Conservation (phyloP, 2,113 vertebrate species). For the Neolamprologus toae region DNA sequence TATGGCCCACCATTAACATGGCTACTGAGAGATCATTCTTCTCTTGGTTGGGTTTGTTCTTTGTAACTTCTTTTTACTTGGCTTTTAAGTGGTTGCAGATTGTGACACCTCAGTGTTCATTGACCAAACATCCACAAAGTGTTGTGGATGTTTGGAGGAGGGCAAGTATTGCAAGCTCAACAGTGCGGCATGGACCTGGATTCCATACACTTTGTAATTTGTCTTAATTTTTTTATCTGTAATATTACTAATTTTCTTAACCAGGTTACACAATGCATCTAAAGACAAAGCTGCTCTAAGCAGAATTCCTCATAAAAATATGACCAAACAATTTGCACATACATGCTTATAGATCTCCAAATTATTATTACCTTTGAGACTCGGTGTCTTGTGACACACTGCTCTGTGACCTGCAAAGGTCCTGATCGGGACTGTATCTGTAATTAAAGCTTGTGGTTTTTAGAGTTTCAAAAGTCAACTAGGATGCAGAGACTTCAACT, state of each 20-base stretch:
- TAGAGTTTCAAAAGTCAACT: background rate
- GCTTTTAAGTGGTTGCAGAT: background rate
- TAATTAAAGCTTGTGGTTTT: background rate
- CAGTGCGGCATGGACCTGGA: background rate
- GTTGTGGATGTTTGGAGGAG: background rate
- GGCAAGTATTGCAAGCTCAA: background rate
- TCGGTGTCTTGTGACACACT: background rate
- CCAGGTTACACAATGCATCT: background rate
- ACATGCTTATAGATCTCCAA: background rate
- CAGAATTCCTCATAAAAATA: background rate
- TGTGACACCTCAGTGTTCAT: background rate
- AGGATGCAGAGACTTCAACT: background rate
- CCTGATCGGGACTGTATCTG: background rate
- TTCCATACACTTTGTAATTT: background rate
- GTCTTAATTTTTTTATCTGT: background rate
- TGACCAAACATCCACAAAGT: background rate
- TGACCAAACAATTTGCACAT: background rate
- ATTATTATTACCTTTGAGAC: background rate
- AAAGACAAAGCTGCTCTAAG: background rate
- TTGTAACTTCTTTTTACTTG: background rate
- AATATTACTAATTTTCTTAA: background rate
- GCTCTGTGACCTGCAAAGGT: background rate
- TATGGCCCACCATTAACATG: slow-evolving; percentile 9
- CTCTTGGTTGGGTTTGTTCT: background rate
- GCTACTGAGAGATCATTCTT: background rate